Conservation (phyloP, 2,888 invertebrate genomes). For the Cerceris rybyensis region DNA sequence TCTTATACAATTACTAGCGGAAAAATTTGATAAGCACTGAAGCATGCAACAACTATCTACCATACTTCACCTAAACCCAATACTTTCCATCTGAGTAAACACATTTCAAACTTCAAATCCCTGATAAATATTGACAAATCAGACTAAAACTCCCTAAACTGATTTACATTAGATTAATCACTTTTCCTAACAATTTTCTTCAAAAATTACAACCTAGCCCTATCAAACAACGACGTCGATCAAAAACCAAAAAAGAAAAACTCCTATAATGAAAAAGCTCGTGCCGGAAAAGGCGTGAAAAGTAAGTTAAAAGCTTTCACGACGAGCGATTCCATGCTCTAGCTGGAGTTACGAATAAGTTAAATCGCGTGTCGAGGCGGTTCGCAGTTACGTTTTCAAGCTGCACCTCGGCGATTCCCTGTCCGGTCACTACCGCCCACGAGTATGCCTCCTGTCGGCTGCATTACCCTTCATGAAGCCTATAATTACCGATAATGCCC, state of each 20-base stretch:
- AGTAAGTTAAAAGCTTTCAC: slow-evolving; percentile 83
- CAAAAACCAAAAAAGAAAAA: background rate
- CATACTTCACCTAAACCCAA: no score
- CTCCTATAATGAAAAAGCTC: background rate
- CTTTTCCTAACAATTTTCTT: no score
- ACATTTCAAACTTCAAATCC: no score
- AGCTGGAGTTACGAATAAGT: slow-evolving; percentile 80
- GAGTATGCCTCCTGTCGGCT: slow-evolving; percentile 55
- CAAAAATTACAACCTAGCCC: background rate
- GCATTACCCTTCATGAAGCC: slow-evolving; percentile 68
- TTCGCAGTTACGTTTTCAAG: slow-evolving; percentile 28
- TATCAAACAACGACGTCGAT: background rate
- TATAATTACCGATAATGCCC: slow-evolving; percentile 71
- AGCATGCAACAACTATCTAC: no score
- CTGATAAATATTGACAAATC: no score
- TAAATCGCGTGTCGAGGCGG: slow-evolving; percentile 67
- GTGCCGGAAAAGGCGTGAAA: slow-evolving; percentile 15
- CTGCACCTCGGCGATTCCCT: slow-evolving; percentile 57
- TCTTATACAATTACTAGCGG: no score
- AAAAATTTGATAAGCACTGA: no score
- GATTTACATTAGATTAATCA: no score
- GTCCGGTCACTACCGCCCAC: slow-evolving; percentile 48
- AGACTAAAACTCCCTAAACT: no score
- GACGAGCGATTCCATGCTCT: slow-evolving; percentile 84
- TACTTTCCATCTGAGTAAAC: no score